phyloP scores from a whole-genome alignment of 2,888 invertebrate genomes.

The Lottia scabra region DNA sequence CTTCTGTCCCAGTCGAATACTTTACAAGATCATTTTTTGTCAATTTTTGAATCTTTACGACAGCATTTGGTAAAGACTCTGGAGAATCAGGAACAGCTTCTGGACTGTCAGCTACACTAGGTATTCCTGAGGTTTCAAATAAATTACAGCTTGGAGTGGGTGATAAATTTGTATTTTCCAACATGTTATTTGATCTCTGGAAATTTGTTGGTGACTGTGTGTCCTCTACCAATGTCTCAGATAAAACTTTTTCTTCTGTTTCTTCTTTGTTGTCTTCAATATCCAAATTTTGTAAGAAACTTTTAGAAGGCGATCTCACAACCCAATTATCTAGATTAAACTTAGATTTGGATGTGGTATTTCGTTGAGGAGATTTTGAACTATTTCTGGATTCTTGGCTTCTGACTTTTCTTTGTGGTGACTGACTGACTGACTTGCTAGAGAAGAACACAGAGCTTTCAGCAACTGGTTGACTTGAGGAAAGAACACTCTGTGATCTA shows the following conservation, averaged over 20 bases:
- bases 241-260: background rate
- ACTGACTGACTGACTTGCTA: conserved; percentile 17
- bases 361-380: conserved; percentile 32
- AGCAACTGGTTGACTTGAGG: background rate
- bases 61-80: background rate
- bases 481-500: background rate
- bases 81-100: background rate
- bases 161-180: background rate
- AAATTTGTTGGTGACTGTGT: conserved; percentile 55
- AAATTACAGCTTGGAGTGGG: background rate
- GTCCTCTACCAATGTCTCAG: conserved; percentile 52
- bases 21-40: background rate
- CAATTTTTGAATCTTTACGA: background rate
- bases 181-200: background rate
- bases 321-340: conserved; percentile 45
- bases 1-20: background rate
- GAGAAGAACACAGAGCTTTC: conserved; percentile 9
- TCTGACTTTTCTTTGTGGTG: conserved; percentile 22
- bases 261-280: background rate
- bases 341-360: conserved; percentile 21
- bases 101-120: background rate
- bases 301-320: conserved; percentile 37
- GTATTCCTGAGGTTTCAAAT: background rate
- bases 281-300: background rate
- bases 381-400: conserved; percentile 24